These are phyloP conservation scores for Tachystola acroxantha DNA, from an alignment of 2,888 invertebrate species.

Conservation along the genomic window DNA sequence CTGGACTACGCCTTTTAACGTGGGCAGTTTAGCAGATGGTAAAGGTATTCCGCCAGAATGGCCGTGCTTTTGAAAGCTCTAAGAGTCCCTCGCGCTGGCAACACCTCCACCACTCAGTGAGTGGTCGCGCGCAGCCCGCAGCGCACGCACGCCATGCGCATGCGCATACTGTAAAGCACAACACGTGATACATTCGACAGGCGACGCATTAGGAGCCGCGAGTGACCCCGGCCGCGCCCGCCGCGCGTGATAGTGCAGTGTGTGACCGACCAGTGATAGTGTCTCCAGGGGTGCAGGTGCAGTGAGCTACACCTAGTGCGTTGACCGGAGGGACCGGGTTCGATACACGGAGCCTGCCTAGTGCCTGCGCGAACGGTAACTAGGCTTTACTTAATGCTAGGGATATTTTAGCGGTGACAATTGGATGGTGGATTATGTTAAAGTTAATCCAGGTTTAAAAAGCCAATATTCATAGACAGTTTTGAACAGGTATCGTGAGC, in stretches of 20 bases:
- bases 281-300: constrained; percentile 21
- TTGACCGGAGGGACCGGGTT: constrained; percentile 50
- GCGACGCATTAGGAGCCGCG: too few species aligned
- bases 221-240: constrained; percentile 8
- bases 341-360: constrained; percentile 35
- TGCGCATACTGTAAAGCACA: too few species aligned
- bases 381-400: not conserved
- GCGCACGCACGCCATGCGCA: constrained; percentile 50
- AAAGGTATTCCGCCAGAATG: too few species aligned
- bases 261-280: not conserved
- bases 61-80: not conserved
- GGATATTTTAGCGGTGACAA: not conserved
- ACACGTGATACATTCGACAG: too few species aligned
- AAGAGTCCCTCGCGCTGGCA: not conserved
- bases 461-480: too few species aligned
- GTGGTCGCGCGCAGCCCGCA: constrained; percentile 18
- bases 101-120: not conserved
- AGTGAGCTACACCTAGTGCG: constrained; percentile 49
- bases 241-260: constrained; percentile 6
- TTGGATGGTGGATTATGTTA: too few species aligned
- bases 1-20: too few species aligned
- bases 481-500: too few species aligned
- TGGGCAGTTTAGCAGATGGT: too few species aligned
- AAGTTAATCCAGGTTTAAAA: too few species aligned
- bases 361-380: constrained; percentile 17